Base-by-base conservation (phyloP, 2,888 invertebrate species). In the Lithophane socia region DNA sequence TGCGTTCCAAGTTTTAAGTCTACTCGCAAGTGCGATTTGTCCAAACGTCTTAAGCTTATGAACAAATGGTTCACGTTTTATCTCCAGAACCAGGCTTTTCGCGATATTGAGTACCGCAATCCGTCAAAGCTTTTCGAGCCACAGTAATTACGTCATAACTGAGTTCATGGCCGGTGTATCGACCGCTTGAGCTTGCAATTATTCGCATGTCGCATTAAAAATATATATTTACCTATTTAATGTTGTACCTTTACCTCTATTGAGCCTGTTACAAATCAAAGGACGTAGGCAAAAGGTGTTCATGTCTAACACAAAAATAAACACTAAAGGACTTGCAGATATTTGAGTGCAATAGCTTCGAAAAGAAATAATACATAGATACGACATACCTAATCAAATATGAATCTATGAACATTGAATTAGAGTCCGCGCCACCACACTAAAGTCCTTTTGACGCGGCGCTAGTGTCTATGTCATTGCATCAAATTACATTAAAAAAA, bases 31-130 rank as follows among this genome's bases (percentile, higher is more conserved):
- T 61, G 24, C 44, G 44, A 76, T 79, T 79, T 76, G 68, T 76
- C 68, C 29, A 44, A 74, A 56, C 58, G 54, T 65, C 12, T 42
- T 58, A 42, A 76, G 67, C 72, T 72, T 74, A 72, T 44, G 68
- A 72, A 84, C 80, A 84, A 84, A 86, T 86, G 71, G 60, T 47
- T 52, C 16, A 24, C 73, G 65, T 75, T 80, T 77, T 85, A 85
- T 87, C 87, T 75, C 67, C 8, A 24, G 24, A 49, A 37, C 77
- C 75, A 84, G 71, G 52, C 68, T 58, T 84, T 80, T 73, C 64
- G 44, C 21, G 13, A 73, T 81, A 82, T 87, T 80, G 65, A 86
- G 87, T 73, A 63, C 67, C 29, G 29, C 77, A 56, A 86, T 85
- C 73, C 73, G 56, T 85, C 87, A 87, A 75, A 65, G 56, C 58